Evolutionary conservation across 1,140 invertebrate genomes (phyloP), one percentile per base, ranked within the genome.

Genomic region (Fragariocoptes setiger): DNA sequence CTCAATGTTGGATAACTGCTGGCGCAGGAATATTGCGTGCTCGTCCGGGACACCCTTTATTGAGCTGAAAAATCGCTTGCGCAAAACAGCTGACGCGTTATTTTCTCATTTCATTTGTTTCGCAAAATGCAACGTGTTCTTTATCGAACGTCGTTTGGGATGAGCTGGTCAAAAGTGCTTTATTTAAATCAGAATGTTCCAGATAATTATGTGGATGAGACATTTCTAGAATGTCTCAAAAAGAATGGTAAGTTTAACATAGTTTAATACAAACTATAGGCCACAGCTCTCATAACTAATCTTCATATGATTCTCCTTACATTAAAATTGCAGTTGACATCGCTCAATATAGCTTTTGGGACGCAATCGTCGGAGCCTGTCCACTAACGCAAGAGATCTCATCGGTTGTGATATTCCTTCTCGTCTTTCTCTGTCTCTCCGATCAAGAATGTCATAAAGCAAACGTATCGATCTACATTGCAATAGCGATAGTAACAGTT

Each of bases 131-230:
- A n/a, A n/a, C n/a, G n/a, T n/a, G n/a, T n/a, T n/a, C n/a, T n/a
- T n/a, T n/a, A n/a, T n/a, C n/a, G n/a, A n/a, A n/a, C n/a, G n/a
- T n/a, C n/a, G n/a, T n/a, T n/a, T n/a, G n/a, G n/a, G n/a, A n/a
- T n/a, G n/a, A n/a, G n/a, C n/a, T 88, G 80, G 80, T 65, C 66
- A 44, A 86, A 85, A 61, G 76, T 79, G 52, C 61, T 92, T 15
- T 92, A 86, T 50, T 72, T 77, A 53, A 73, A 82, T 53, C 66
- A 73, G 45, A 70, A 68, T 31, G 73, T 75, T 49, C 72, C 77
- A 0, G 83, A 90, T 53, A 86, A 90, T 61, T 86, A 88, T 52
- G 85, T 80, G 0, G 75, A 83, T 55, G 64, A 66, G 21, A 62
- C 66, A 21, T 90, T 92, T 55, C 58, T 90, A 8, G 67, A 76